Evolutionary conservation across 2,113 vertebrate species (phyloP).

Genomic region (Ascaphus truei): DNA sequence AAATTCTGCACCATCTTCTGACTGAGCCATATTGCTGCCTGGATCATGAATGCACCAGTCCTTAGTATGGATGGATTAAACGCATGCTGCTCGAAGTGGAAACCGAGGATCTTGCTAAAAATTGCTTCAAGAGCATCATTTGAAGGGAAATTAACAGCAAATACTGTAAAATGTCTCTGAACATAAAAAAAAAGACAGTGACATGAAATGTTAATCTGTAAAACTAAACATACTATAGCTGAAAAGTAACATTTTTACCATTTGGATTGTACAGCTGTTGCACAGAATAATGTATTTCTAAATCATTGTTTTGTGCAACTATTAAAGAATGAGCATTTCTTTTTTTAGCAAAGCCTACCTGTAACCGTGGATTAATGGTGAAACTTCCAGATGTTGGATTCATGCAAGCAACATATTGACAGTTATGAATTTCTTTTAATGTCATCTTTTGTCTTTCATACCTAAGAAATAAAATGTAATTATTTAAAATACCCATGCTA

Average conservation of each 20-base stretch:
- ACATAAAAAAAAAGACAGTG: slow-evolving; percentile 37
- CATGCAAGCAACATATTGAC: slow-evolving; percentile 73
- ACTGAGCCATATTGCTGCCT: slow-evolving; percentile 62
- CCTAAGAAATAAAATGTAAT: slow-evolving; percentile 43
- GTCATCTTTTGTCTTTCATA: slow-evolving; percentile 72
- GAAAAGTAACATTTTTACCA: no score
- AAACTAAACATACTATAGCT: no score
- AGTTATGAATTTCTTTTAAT: slow-evolving; percentile 71
- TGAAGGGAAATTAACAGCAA: slow-evolving; percentile 72
- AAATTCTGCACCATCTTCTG: slow-evolving; percentile 62
- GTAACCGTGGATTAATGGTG: slow-evolving; percentile 69
- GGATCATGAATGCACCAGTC: slow-evolving; percentile 47
- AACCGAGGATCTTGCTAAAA: slow-evolving; percentile 65
- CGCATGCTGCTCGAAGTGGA: slow-evolving; percentile 57
- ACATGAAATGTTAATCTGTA: not conserved
- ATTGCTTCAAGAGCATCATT: slow-evolving; percentile 58
- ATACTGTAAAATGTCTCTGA: slow-evolving; percentile 75
- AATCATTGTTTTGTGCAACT: no score
- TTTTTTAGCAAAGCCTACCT: slow-evolving; percentile 65
- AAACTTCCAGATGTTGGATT: slow-evolving; percentile 76
- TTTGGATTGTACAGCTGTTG: no score
- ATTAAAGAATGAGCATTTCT: no score
- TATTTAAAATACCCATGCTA: no score
- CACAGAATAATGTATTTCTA: no score
- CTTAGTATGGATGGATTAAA: slow-evolving; percentile 56